phyloP scores from a whole-genome alignment of 2,888 invertebrate species.

The Notodonta dromedarius region DNA sequence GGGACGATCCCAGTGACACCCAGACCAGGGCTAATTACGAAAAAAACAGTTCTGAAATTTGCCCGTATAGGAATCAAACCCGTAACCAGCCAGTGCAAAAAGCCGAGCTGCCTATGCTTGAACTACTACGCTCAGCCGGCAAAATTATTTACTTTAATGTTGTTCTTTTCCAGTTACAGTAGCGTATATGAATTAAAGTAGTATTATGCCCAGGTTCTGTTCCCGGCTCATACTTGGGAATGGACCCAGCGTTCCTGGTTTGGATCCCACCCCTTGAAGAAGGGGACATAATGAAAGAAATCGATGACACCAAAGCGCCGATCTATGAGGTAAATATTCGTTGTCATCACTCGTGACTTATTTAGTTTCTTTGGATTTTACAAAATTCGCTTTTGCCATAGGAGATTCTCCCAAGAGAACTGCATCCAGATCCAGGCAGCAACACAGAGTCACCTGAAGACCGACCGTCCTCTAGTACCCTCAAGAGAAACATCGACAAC shows the following conservation, averaged over 20 bases:
- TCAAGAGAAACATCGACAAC: constrained; percentile 61
- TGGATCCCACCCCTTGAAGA: constrained; percentile 94
- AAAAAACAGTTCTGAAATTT: no score
- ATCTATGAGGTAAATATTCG: constrained; percentile 66
- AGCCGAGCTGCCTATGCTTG: no score
- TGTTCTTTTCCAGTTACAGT: background rate
- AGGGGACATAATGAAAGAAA: constrained; percentile 86
- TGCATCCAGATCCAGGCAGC: constrained; percentile 85
- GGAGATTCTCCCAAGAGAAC: constrained; percentile 80
- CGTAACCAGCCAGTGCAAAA: no score
- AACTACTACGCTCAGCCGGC: no score
- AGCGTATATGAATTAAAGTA: constrained; percentile 9
- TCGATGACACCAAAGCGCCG: constrained; percentile 77
- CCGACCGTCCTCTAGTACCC: constrained; percentile 72
- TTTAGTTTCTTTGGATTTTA: background rate
- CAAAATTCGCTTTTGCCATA: constrained; percentile 36
- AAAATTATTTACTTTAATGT: no score
- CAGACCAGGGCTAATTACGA: no score
- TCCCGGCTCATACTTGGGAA: constrained; percentile 93
- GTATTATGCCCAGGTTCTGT: constrained; percentile 85
- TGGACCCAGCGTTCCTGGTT: constrained; percentile 94
- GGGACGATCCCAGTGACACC: no score
- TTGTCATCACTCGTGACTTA: background rate
- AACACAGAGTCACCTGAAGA: constrained; percentile 88
- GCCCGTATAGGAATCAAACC: no score